Evolutionary conservation across 2,113 vertebrate species (phyloP).

Genomic region (Lates calcarifer): DNA sequence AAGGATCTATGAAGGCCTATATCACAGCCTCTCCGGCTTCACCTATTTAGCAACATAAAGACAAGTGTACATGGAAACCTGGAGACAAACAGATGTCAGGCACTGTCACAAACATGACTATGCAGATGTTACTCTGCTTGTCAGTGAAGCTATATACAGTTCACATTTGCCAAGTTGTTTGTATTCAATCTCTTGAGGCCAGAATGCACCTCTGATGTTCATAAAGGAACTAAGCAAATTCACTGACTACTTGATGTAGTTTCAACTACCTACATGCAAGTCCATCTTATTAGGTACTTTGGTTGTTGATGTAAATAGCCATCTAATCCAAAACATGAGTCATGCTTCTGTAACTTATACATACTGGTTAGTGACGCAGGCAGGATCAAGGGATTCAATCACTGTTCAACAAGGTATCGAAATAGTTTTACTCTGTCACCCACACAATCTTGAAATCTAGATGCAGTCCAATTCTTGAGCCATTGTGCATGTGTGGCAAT

Average conservation of each 20-base stretch:
- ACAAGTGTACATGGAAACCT: background rate
- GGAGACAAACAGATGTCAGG: background rate
- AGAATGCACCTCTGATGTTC: background rate
- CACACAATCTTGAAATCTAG: too few relatives aligned
- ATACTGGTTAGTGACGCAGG: too few relatives aligned
- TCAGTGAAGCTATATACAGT: background rate
- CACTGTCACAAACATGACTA: background rate
- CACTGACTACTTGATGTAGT: background rate
- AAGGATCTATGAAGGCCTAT: slow-evolving; percentile 25
- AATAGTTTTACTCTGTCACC: too few relatives aligned
- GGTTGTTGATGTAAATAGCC: background rate
- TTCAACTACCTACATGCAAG: background rate
- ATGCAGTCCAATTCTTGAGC: too few relatives aligned
- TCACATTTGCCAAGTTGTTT: background rate
- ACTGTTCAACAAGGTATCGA: too few relatives aligned
- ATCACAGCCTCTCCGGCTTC: slow-evolving; percentile 12
- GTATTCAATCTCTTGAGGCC: background rate
- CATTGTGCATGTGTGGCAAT: too few relatives aligned
- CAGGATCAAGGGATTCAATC: too few relatives aligned
- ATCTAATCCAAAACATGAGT: background rate
- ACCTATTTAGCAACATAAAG: slow-evolving; percentile 13
- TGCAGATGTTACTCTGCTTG: background rate
- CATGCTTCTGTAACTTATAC: too few relatives aligned
- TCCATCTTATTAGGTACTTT: background rate
- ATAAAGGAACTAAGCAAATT: background rate